Base-by-base conservation (phyloP, 2,113 vertebrate species). In the Drymodes brunneopygia region DNA sequence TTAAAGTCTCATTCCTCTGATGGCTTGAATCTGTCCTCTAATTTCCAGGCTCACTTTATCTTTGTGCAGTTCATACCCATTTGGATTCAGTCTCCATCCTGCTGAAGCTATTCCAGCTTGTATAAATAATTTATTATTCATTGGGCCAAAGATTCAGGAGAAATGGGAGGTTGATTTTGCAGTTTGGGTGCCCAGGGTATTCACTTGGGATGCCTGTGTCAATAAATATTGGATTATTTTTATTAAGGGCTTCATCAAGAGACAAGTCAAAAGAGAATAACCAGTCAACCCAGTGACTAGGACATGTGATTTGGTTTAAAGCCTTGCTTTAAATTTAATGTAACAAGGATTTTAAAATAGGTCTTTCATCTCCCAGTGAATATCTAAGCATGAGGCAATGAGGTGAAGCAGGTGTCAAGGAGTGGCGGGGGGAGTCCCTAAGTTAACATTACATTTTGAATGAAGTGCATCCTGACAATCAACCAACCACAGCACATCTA, bases 21-120 rank as follows among this genome's bases (percentile, higher is more conserved):
- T 92, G 82, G 67, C 60, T 90, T 83, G 82, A 93, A 86, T 93
- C 64, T 73, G 51, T 90, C 92, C 88, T 92, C 64, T 92, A 81
- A 95, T 93, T 96, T 96, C 86, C 71, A 83, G 54, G 72, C 38
- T 93, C 60, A 74, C 86, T 96, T 94, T 93, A 90, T 92, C 51
- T 92, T 81, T 77, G 25, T 75, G 75, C 75, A 36, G 58, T 78
- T 92, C 88, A 90, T 81, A 90, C 5, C 64, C 64, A 58, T 94
- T 95, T 92, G 64, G 88, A 95, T 88, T 92, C 72, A 47, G 51
- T 47, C 42, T 88, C 75, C 60, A 66, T 86, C 38, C 69, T 71
- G 22, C 72, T 71, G 64, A 97, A 74, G 64, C 80, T 66, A 78
- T 81, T 92, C 64, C 29, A 70, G 51, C 31, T 86, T 74, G 56